Conservation (phyloP, 2,888 invertebrate genomes). For the Mesopsocus fuscifrons region DNA sequence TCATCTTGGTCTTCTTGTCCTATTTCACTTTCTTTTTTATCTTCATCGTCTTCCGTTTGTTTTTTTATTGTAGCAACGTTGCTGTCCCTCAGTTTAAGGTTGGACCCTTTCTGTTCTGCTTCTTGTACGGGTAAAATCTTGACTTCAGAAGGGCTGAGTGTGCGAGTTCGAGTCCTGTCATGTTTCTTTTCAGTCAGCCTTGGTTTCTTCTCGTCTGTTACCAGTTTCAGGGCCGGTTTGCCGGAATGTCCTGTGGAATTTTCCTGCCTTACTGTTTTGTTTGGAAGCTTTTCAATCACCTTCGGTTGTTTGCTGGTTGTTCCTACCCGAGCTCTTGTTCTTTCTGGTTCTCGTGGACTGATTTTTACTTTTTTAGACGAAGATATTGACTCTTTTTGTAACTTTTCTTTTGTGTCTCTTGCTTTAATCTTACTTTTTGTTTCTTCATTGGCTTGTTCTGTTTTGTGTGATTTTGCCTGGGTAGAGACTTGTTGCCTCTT, state of each 20-base stretch:
- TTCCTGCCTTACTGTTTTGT: neutral
- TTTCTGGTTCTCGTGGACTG: neutral
- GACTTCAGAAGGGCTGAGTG: constrained; percentile 2
- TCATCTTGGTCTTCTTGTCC: constrained; percentile 8
- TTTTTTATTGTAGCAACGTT: neutral
- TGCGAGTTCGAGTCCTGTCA: constrained; percentile 3
- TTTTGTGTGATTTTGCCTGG: no score
- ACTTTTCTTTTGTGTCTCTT: no score
- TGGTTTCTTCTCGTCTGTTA: neutral
- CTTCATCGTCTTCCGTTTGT: neutral
- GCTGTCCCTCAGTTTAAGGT: neutral
- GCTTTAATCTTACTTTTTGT: no score
- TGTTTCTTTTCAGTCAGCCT: neutral
- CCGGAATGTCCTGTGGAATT: no score
- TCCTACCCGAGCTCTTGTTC: neutral
- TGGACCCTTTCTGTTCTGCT: neutral
- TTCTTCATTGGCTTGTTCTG: no score
- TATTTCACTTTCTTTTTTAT: neutral
- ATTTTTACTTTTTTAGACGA: neutral
- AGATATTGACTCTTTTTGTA: no score
- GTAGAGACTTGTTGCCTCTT: no score
- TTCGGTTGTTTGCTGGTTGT: no score
- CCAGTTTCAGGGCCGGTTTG: neutral
- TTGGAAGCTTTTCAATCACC: no score
- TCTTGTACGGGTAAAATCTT: neutral